Conservation (phyloP, 2,888 invertebrate species). For the Chrysolina oricalcia region DNA sequence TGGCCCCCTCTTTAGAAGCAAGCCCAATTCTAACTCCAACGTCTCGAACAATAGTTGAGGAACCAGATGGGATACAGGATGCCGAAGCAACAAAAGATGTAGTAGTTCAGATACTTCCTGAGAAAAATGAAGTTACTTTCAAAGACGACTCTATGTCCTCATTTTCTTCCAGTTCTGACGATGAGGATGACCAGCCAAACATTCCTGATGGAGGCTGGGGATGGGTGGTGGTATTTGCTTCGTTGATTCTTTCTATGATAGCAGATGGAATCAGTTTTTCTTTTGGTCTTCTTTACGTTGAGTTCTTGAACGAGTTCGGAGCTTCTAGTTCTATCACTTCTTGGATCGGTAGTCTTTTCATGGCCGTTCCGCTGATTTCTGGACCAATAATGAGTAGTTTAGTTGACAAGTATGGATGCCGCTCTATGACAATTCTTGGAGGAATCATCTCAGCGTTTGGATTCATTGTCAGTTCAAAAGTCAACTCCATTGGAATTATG, state of each 20-base stretch:
- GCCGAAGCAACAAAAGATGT: constrained; percentile 12
- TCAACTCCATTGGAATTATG: constrained; percentile 83
- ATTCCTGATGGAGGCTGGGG: constrained; percentile 92
- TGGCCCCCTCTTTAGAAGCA: constrained; percentile 48
- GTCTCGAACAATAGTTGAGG: constrained; percentile 40
- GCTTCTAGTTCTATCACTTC: constrained; percentile 81
- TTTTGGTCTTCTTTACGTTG: constrained; percentile 91
- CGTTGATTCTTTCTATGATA: constrained; percentile 89
- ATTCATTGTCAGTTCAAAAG: constrained; percentile 83
- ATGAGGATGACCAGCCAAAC: constrained; percentile 70
- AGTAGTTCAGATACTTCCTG: constrained; percentile 25
- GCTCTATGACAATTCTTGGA: constrained; percentile 73
- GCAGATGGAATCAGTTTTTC: constrained; percentile 96
- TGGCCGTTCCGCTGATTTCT: constrained; percentile 80
- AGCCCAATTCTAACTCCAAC: constrained; percentile 51
- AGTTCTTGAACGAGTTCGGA: constrained; percentile 76
- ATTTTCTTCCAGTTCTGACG: constrained; percentile 52
- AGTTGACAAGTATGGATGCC: constrained; percentile 85
- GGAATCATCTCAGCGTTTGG: constrained; percentile 83
- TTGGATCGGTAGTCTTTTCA: constrained; percentile 63
- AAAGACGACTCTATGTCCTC: constrained; percentile 54
- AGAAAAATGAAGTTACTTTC: constrained; percentile 36
- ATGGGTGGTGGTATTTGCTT: constrained; percentile 91
- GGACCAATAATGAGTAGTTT: constrained; percentile 90
- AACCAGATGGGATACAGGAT: constrained; percentile 55